Conservation (phyloP, 1,140 invertebrate species). For the Gonioctena quinquepunctata region DNA sequence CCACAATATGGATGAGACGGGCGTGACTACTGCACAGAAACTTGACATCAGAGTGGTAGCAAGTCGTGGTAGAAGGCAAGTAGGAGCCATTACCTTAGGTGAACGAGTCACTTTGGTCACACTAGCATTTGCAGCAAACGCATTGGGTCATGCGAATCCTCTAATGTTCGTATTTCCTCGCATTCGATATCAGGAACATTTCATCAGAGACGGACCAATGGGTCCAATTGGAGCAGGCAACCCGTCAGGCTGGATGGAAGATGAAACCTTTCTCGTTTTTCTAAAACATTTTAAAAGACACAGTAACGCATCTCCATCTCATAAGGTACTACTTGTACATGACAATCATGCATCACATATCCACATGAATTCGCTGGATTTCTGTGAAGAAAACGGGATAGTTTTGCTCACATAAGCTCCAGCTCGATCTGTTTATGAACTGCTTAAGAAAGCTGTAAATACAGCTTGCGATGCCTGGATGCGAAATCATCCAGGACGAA, state of each 20-base stretch:
- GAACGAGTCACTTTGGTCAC: constrained; percentile 58
- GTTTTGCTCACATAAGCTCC: constrained; percentile 26
- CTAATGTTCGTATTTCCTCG: not conserved
- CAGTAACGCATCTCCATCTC: constrained; percentile 44
- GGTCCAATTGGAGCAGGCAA: constrained; percentile 52
- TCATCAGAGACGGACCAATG: constrained; percentile 55
- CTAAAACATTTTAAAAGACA: constrained; percentile 50
- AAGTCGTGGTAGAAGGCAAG: constrained; percentile 52
- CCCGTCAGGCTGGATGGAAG: constrained; percentile 55
- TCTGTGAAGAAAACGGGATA: constrained; percentile 47
- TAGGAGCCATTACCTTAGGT: constrained; percentile 55
- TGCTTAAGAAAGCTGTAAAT: constrained; percentile 52
- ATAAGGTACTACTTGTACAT: constrained; percentile 42
- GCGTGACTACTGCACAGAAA: constrained; percentile 57
- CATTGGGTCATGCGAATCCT: constrained; percentile 48
- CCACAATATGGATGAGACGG: constrained; percentile 58
- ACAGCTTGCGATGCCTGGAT: constrained; percentile 55
- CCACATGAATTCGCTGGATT: constrained; percentile 40
- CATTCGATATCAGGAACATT: constrained; percentile 44
- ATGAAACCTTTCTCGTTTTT: constrained; percentile 46
- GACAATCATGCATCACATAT: constrained; percentile 45
- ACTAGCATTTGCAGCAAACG: constrained; percentile 42
- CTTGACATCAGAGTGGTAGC: constrained; percentile 51
- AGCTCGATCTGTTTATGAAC: constrained; percentile 17
- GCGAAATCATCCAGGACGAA: constrained; percentile 54